Evolutionary conservation across 2,113 vertebrate genomes (phyloP).

Genomic region (Callospermophilus lateralis): DNA sequence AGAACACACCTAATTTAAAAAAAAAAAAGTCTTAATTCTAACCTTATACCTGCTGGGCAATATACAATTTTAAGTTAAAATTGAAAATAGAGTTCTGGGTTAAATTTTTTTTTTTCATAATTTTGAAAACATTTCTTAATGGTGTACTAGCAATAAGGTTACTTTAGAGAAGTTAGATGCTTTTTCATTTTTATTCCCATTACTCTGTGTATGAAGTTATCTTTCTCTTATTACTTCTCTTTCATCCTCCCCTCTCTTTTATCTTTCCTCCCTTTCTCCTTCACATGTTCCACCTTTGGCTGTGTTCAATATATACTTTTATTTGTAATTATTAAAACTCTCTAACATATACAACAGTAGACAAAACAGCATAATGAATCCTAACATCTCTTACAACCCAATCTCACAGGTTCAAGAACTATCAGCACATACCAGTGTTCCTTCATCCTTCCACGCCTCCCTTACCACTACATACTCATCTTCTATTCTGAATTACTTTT

Average conservation of each 20-base stretch:
- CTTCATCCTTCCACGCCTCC: neutral
- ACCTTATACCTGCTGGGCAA: neutral
- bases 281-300: neutral
- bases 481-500: neutral
- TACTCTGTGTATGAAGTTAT: neutral
- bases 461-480: neutral
- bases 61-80: conserved; percentile 40
- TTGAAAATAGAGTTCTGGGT: neutral
- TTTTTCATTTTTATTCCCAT: neutral
- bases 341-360: neutral
- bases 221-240: neutral
- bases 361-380: neutral
- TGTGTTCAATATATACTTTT: neutral
- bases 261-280: neutral
- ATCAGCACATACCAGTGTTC: neutral
- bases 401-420: neutral
- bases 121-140: neutral
- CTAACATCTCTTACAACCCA: no score
- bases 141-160: neutral
- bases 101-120: conserved; percentile 35
- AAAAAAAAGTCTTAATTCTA: neutral
- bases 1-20: neutral
- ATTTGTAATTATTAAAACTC: neutral
- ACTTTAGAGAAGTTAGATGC: neutral
- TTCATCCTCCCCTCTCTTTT: neutral